Base-by-base conservation (phyloP, 2,888 invertebrate species). In the Colletes collaris region DNA sequence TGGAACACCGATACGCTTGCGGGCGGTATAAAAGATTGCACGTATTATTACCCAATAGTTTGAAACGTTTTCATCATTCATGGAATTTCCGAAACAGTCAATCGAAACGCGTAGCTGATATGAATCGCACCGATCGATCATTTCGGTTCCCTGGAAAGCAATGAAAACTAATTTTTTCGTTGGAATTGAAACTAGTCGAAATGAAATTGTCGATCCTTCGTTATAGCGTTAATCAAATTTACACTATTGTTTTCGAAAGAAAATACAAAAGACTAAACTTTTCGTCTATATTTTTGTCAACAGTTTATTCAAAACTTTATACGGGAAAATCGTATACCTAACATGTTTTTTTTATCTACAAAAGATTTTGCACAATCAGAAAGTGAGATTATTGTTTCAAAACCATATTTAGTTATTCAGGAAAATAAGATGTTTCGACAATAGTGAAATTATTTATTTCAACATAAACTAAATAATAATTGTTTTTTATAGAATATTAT, bases 31-130 rank as follows among this genome's bases (percentile, higher is more conserved):
- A 76, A 65, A 60, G 49, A 56, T 73, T 35, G 63, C 44, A 13
- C 46, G 44, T 73, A 44, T 53, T 55, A 73, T 73, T 60, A 60
- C 60, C 60, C n/a, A 73, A 73, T 73, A 62, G 76, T 62, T 73
- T 19, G 60, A 62, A 73, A 73, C 62, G 62, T 73, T 73, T 76
- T 66, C 56, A 67, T 76, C 66, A 50, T 60, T 73, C 10, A 10
- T 49, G 50, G 49, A 66, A 73, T 73, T 66, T 62, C 19, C 66
- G 37, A 66, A 76, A 75, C 35, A 60, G 46, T 73, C 65, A 65
- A 76, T 76, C 60, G 59, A 65, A 72, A 73, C 55, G 46, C 40
- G 27, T 16, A 19, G 37, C 53, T 65, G 76, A 76, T 76, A 60
- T 35, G 55, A 66, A 72, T 66, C 60, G 49, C 16, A 13, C 4